These are phyloP conservation scores for Xestobium rufovillosum DNA, from an alignment of 2,888 invertebrate genomes.

Conservation along the genomic window DNA sequence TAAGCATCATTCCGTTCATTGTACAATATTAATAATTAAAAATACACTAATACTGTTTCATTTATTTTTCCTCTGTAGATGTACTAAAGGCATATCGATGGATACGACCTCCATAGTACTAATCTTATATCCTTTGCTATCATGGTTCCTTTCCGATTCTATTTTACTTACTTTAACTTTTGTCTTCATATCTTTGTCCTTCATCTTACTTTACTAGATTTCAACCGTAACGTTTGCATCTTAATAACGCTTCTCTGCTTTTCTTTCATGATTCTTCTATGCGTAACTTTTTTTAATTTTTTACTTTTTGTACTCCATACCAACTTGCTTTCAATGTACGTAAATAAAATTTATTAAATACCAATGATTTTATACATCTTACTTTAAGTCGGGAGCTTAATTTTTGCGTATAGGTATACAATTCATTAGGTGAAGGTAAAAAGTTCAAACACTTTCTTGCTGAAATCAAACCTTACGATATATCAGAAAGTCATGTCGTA, in stretches of 20 bases:
- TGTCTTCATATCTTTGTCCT: constrained; percentile 19
- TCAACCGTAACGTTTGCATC: constrained; percentile 9
- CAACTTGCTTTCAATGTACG: too few relatives aligned
- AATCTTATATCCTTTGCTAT: constrained; percentile 28
- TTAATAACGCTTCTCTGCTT: constrained; percentile 3
- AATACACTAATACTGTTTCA: constrained; percentile 15
- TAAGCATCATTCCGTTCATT: constrained; percentile 1
- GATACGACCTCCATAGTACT: constrained; percentile 26
- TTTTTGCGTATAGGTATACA: too few relatives aligned
- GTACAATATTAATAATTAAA: not conserved
- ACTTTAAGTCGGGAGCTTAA: too few relatives aligned
- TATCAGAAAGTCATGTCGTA: too few relatives aligned
- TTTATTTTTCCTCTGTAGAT: constrained; percentile 28
- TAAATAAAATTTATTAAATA: too few relatives aligned
- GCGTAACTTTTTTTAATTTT: constrained; percentile 6
- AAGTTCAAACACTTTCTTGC: too few relatives aligned
- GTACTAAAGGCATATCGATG: constrained; percentile 28
- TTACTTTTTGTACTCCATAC: too few relatives aligned
- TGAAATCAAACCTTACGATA: too few relatives aligned
- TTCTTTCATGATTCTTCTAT: constrained; percentile 3
- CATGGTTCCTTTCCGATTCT: constrained; percentile 26
- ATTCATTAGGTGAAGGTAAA: too few relatives aligned
- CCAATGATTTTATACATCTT: too few relatives aligned
- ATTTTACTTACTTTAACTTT: constrained; percentile 21
- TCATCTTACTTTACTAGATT: constrained; percentile 11